Percentiles rank a stretch among this genome's conserved stretches.
phyloP scores from a whole-genome alignment of 1,140 invertebrate species.

The Aradophagus sp. region DNA sequence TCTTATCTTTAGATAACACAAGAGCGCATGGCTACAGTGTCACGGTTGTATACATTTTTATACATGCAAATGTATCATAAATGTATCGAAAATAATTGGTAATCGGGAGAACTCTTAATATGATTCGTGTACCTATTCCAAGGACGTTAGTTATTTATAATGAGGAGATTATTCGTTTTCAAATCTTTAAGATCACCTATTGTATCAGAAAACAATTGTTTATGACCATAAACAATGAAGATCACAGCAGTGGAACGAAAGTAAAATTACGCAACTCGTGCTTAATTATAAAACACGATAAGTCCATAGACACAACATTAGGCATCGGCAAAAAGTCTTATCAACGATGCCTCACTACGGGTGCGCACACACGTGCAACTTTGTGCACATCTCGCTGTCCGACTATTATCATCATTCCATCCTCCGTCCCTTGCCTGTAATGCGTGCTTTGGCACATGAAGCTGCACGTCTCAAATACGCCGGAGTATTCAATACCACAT shows the following conservation, averaged over 20 bases:
- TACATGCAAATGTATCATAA: no score
- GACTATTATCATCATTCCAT: constrained; percentile 50
- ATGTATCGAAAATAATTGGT: no score
- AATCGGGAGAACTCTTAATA: no score
- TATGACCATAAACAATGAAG: constrained; percentile 1
- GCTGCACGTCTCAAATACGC: constrained; percentile 20
- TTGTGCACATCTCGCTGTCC: constrained; percentile 3
- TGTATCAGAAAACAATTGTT: no score
- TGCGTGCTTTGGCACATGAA: constrained; percentile 36
- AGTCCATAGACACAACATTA: constrained; percentile 42
- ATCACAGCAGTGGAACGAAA: constrained; percentile 8
- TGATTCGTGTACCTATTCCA: no score
- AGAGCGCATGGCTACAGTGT: no score
- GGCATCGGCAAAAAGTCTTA: constrained; percentile 44
- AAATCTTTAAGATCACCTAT: no score
- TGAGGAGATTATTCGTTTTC: no score
- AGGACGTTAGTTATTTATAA: no score
- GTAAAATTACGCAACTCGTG: constrained; percentile 11
- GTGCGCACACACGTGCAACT: background rate
- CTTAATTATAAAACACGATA: constrained; percentile 41
- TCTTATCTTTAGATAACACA: no score
- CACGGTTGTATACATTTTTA: no score
- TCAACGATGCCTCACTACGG: constrained; percentile 22
- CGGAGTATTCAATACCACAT: constrained; percentile 22
- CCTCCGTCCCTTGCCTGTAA: constrained; percentile 43